Evolutionary conservation across 2,888 invertebrate species (phyloP).

Genomic region (Plebejus melissa): DNA sequence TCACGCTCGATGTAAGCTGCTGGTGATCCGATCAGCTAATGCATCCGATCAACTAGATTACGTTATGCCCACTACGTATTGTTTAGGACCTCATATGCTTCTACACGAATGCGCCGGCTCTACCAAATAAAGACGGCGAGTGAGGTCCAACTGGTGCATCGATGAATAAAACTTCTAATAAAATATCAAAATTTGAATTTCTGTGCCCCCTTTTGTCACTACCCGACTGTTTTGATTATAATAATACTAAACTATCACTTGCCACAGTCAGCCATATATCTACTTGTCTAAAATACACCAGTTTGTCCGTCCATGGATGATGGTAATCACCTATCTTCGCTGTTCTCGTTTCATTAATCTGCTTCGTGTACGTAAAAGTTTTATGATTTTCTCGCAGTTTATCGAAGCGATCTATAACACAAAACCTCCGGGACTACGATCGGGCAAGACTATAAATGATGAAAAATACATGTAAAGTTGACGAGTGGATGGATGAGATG

Average conservation of each 20-base stretch:
- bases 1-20: neutral
- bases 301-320: too few species aligned
- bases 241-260: neutral
- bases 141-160: neutral
- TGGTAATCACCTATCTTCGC: neutral
- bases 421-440: neutral
- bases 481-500: neutral
- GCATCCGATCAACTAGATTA: neutral
- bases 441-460: neutral
- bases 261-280: too few species aligned
- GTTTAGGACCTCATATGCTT: neutral
- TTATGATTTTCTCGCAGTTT: neutral
- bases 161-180: neutral
- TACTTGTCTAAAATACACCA: too few species aligned
- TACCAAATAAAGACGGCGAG: neutral
- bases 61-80: neutral
- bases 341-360: neutral
- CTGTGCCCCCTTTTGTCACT: neutral
- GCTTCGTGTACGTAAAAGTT: neutral
- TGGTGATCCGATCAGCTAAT: neutral
- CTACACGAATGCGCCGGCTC: neutral
- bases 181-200: too few species aligned
- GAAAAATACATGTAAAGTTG: conserved; percentile 5
- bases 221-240: neutral
- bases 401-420: neutral